Conservation (phyloP, 2,113 vertebrate genomes). For the Panthera tigris region DNA sequence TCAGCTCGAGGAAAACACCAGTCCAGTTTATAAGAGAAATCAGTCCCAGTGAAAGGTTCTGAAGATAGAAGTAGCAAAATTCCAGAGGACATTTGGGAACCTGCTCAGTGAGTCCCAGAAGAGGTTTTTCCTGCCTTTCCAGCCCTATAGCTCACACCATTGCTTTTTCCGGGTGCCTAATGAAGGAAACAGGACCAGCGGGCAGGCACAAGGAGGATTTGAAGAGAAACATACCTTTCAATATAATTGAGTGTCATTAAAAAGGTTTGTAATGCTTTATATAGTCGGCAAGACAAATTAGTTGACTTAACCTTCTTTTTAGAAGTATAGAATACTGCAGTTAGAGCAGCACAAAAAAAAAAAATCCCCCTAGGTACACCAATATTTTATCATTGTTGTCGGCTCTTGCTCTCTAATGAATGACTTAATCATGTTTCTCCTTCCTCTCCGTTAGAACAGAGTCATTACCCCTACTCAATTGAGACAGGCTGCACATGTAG, state of each 20-base stretch:
- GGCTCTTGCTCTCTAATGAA: constrained; percentile 22
- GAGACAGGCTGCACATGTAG: neutral
- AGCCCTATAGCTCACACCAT: neutral
- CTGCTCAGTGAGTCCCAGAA: neutral
- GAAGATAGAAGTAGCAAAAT: neutral
- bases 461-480: neutral
- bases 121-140: neutral
- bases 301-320: neutral
- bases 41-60: neutral
- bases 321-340: neutral
- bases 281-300: constrained; percentile 15
- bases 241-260: neutral
- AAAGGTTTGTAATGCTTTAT: neutral
- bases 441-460: neutral
- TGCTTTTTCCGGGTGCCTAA: neutral
- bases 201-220: neutral
- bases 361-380: neutral
- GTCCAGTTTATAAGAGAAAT: neutral
- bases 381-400: neutral
- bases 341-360: neutral
- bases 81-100: neutral
- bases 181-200: neutral
- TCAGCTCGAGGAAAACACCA: neutral
- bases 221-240: neutral
- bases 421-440: neutral